Base-by-base conservation (phyloP, 2,888 invertebrate species). In the Dexiosoma caninum region DNA sequence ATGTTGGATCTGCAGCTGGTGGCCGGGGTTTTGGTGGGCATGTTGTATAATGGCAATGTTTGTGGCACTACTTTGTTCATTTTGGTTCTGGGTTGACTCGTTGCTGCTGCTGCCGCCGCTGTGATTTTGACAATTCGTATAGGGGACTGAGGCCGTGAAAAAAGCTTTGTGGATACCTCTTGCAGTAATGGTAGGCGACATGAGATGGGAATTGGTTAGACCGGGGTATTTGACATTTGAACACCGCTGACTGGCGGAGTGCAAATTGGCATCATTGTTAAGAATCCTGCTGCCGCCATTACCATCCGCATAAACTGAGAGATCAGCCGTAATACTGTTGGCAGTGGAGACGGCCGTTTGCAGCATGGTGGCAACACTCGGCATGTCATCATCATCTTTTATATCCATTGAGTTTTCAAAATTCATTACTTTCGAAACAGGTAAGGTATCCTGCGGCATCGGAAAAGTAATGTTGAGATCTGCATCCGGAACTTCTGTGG, bases 201-300 rank as follows among this genome's bases (percentile, higher is more conserved):
- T 70, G 14, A 78, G 69, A 19, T 81, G 78, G 32, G 12, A 16
- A 42, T 64, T 70, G 49, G 42, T 64, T 0, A 70, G 55, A 16
- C n/a, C 51, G 42, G 74, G 51, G 59, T 76, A 78, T 44, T 82
- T 83, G 21, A 76, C 30, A 78, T 78, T 78, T 42, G 82, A 82
- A 75, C 77, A 81, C 64, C 74, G 77, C 84, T 87, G 85, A 85
- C 89, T 89, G 81, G 89, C 89, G 81, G 87, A 86, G 86, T 89
- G 88, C 78, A 89, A 79, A 84, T 89, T 89, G 53, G 89, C 87
- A 85, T 89, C 89, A 67, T 89, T 81, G 40, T 81, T 88, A 14
- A 89, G 87, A 83, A 89, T 88, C 62, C 57, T 71, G 44, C 70
- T 62, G 9, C 19, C 57, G 9, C 55, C 79, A 67, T 86, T 87